Conservation (phyloP, 2,888 invertebrate species). For the Pristionchus fissidentatus region DNA sequence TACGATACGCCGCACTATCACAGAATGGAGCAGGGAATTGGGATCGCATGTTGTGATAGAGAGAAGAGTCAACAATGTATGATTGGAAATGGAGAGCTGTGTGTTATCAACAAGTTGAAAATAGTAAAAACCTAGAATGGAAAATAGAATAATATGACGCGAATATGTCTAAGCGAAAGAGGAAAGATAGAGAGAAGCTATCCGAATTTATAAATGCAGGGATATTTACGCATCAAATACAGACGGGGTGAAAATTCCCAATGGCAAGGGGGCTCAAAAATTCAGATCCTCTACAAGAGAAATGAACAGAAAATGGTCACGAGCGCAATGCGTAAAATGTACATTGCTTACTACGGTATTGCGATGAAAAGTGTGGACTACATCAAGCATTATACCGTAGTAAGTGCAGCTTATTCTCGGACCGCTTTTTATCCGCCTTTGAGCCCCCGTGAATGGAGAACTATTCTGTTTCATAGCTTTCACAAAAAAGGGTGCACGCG, state of each 20-base stretch:
- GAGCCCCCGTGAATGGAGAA: too few relatives aligned
- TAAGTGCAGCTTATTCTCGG: too few relatives aligned
- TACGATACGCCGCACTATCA: slow-evolving; percentile 13
- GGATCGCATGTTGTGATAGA: not conserved
- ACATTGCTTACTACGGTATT: too few relatives aligned
- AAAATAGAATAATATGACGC: slow-evolving; percentile 24
- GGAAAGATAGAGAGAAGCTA: not conserved
- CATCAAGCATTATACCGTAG: too few relatives aligned
- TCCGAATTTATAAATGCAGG: not conserved
- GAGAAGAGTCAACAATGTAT: slow-evolving; percentile 12
- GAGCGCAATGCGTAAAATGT: too few relatives aligned
- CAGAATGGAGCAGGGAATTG: not conserved
- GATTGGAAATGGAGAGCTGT: not conserved
- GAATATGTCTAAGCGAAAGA: not conserved
- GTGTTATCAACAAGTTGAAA: not conserved
- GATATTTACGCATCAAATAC: not conserved
- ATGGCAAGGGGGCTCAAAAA: too few relatives aligned
- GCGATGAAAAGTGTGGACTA: too few relatives aligned
- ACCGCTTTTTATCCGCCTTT: too few relatives aligned
- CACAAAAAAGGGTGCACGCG: not conserved
- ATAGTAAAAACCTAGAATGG: not conserved
- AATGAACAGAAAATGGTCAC: too few relatives aligned
- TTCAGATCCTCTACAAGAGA: too few relatives aligned
- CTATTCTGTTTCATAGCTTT: not conserved
- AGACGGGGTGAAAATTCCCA: not conserved